Evolutionary conservation across 1,140 invertebrate genomes (phyloP).

Genomic region (Sitodiplosis mosellana): DNA sequence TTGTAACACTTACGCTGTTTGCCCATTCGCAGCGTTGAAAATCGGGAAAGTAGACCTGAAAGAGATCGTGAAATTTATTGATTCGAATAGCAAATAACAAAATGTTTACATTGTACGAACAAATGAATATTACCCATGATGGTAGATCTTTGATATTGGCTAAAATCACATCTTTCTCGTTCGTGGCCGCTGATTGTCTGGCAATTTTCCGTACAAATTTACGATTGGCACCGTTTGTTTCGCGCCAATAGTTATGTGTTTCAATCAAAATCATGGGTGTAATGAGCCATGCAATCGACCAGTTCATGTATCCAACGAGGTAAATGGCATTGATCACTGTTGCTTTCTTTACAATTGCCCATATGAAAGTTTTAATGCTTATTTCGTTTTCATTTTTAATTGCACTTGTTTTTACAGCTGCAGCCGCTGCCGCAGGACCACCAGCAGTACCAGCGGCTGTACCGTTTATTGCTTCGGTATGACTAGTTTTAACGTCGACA

Average conservation of each 20-base stretch:
- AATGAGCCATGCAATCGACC: constrained; percentile 72
- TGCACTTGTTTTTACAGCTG: too few relatives aligned
- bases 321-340: constrained; percentile 34
- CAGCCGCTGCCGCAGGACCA: too few relatives aligned
- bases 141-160: constrained; percentile 74
- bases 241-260: constrained; percentile 56
- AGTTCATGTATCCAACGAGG: constrained; percentile 67
- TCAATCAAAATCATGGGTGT: constrained; percentile 11
- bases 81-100: too few relatives aligned
- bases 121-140: constrained; percentile 49
- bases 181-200: constrained; percentile 54
- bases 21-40: constrained; percentile 87
- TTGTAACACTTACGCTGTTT: constrained; percentile 36
- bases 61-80: too few relatives aligned
- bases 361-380: too few relatives aligned
- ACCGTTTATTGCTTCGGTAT: too few relatives aligned
- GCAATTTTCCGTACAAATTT: constrained; percentile 57
- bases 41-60: constrained; percentile 89
- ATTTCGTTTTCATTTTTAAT: too few relatives aligned
- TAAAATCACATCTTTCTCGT: constrained; percentile 73
- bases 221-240: constrained; percentile 56
- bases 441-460: too few relatives aligned
- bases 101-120: too few relatives aligned
- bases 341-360: too few relatives aligned
- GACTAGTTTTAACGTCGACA: too few relatives aligned